Evolutionary conservation across 2,888 invertebrate genomes (phyloP), one percentile per base, ranked within the genome.

Genomic region (Eledona agricola): DNA sequence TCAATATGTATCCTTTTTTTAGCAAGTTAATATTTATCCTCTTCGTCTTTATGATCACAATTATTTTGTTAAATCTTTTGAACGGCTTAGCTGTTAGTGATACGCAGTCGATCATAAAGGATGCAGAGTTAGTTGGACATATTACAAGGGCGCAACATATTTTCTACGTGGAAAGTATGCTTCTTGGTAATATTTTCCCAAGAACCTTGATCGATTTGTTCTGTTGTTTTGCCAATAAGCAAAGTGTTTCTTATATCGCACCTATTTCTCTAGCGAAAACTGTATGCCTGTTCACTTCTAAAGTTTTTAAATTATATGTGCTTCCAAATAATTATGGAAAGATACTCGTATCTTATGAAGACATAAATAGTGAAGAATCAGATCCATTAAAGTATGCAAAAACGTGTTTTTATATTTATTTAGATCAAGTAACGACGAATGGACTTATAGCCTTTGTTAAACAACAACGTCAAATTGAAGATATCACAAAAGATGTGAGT

Each of bases 81-180:
- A 93, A 91, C 68, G 93, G 92, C 69, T 78, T 93, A 63, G 93
- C 93, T 1, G 92, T 93, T 0, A 90, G 87, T 65, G 92, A 93
- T 64, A 93, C 91, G 0, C 88, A 88, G 64, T 74, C 77, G 52
- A 93, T 93, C 49, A 83, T 88, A 73, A 84, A 84, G 0, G 84
- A 90, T 65, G 90, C 92, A 0, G 90, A 92, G 71, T 78, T 92
- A 1, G 87, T 91, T 1, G 87, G 88, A 0, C 84, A 88, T 54
- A 84, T 90, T 40, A 84, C 88, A 1, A 80, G 89, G 58, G 83
- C 89, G 2, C 83, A 85, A 67, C 77, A 91, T 17, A 81, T 92
- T 52, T 81, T 85, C 5, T 88, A 90, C 60, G 85, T 89, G 49
- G 92, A 92, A 72, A 83, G 82, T 47, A 83, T 89, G 38, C 75